A percentile compares a stretch with the other conserved stretches of the same genome.
Conservation (phyloP, 2,113 vertebrate species). For the Centrocercus urophasianus region DNA sequence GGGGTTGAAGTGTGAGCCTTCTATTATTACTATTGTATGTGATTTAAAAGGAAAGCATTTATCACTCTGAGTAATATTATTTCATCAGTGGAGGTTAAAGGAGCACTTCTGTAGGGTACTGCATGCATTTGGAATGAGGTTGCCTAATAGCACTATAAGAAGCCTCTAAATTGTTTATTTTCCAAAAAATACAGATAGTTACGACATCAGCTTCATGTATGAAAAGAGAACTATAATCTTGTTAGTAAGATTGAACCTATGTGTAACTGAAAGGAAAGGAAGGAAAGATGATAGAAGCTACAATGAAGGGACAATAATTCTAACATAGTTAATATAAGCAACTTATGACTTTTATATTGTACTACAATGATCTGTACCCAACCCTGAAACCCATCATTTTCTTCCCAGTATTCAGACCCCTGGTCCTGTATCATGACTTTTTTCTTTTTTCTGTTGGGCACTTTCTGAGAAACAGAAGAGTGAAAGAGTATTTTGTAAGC, state of each 20-base stretch:
- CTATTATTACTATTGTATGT: background rate
- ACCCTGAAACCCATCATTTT: background rate
- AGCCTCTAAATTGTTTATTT: background rate
- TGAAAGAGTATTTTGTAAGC: background rate
- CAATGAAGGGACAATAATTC: background rate
- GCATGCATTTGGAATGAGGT: background rate
- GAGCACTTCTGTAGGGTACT: background rate
- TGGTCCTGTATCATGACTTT: no score
- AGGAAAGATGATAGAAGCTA: background rate
- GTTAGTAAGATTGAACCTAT: background rate
- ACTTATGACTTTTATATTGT: background rate
- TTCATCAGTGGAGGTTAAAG: background rate
- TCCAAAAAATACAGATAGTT: background rate
- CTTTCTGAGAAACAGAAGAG: background rate
- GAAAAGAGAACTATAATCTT: background rate
- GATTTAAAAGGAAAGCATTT: background rate
- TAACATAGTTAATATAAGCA: accelerated
- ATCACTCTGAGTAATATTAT: background rate
- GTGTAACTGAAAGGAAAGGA: background rate
- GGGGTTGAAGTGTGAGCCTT: background rate
- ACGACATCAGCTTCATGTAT: background rate
- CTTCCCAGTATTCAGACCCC: background rate
- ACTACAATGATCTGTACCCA: background rate
- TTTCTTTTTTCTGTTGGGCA: background rate
- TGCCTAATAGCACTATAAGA: background rate